Percentiles rank a stretch among this genome's conserved stretches.
phyloP scores from a whole-genome alignment of 64 coral and sea anemone species.

The Hydrozoanthus tunicans region DNA sequence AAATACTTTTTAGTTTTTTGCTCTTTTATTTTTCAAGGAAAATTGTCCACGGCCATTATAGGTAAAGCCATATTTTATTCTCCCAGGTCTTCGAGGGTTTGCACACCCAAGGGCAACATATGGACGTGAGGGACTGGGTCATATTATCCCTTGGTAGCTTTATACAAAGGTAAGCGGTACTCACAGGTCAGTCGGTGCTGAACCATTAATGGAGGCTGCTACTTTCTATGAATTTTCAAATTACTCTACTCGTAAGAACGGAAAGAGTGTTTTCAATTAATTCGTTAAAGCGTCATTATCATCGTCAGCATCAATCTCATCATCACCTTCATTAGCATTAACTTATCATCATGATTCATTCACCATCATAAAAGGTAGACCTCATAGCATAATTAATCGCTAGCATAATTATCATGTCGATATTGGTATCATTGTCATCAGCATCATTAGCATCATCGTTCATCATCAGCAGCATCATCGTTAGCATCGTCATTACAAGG shows the following conservation, averaged over 20 bases:
- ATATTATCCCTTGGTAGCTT: slow-evolving; percentile 56
- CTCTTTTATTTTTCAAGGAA: too few relatives aligned
- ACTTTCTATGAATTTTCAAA: too few relatives aligned
- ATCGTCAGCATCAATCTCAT: neutral
- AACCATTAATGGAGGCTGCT: neutral
- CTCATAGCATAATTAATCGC: too few relatives aligned
- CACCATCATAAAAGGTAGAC: neutral
- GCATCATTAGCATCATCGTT: neutral
- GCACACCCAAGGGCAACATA: slow-evolving; percentile 26
- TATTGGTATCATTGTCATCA: neutral
- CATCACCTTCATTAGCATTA: neutral
- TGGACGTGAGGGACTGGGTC: slow-evolving; percentile 50
- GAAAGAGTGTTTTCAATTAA: too few relatives aligned
- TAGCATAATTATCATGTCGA: neutral
- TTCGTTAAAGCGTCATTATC: neutral
- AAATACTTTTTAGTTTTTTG: too few relatives aligned
- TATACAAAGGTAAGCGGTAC: slow-evolving; percentile 31
- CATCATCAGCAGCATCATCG: neutral
- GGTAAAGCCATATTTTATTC: neutral
- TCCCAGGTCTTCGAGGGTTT: slow-evolving; percentile 30
- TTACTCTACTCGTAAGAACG: too few relatives aligned
- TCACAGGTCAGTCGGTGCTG: neutral
- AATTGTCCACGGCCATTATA: too few relatives aligned
- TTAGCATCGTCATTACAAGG: neutral
- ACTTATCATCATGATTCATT: neutral